Evolutionary conservation across 2,888 invertebrate species (phyloP), one percentile per base, ranked within the genome.

Genomic region (Cecidostiba fungosa): DNA sequence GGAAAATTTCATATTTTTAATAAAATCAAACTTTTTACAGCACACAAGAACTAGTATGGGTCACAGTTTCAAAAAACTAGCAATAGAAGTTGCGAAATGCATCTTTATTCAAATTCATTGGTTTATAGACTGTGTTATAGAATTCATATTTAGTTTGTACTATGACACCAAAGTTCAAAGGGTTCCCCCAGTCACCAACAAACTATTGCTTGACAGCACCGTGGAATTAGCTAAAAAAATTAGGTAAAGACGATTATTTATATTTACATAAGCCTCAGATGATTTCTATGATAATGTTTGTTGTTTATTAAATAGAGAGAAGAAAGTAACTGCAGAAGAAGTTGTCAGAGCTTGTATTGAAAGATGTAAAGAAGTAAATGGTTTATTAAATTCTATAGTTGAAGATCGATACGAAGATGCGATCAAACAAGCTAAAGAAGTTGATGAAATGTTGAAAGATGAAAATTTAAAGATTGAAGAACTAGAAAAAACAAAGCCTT

Each of bases 321-420:
- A 94, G 77, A 94, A 96, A 90, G 87, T 97, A 12, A 95, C 95
- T 76, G 95, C 96, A 2, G 96, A 96, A 90, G 95, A 96, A 86
- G 95, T 98, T 26, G 96, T 98, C 0, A 94, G 94, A 86, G 95
- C 96, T 2, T 98, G 96, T 91, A 96, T 97, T 87, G 95, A 96
- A 76, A 95, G 98, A 89, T 97, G 98, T 76, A 95, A 96, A 88
- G 94, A 95, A 91, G 95, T 97, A 62, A 98, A 98, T 92, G 94
- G 95, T 0, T 92, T 96, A 19, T 90, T 98, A 69, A 98, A 98
- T 93, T 97, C 98, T 0, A 95, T 98, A 0, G 97, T 98, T 0
- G 97, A 97, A 89, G 95, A 97, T 59, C 94, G 98, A 80, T 98
- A 96, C 91, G 94, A 95, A 12, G 96, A 95, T 3, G 98, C 98